phyloP scores from a whole-genome alignment of 2,797 vertebrate species.

The Halcyon badia region DNA sequence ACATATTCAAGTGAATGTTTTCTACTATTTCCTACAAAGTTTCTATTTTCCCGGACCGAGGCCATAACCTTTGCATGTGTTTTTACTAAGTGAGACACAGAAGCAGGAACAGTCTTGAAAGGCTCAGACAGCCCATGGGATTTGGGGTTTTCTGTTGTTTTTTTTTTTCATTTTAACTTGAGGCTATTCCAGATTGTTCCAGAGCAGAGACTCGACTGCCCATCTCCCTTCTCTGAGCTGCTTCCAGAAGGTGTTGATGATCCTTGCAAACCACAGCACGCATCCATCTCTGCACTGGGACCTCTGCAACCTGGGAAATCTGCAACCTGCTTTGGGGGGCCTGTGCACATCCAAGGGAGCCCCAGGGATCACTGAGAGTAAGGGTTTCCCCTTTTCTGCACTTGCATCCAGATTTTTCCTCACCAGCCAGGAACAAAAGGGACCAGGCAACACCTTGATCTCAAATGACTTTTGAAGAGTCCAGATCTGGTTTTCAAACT shows the following conservation, averaged over 20 bases:
- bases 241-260: background rate
- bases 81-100: background rate
- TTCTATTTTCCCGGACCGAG: background rate
- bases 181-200: background rate
- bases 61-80: background rate
- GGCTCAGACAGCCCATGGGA: background rate
- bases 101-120: background rate
- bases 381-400: background rate
- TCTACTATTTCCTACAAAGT: background rate
- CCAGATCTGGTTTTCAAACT: background rate
- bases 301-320: background rate
- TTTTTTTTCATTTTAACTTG: background rate
- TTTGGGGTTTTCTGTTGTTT: background rate
- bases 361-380: background rate
- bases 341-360: background rate
- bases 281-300: background rate
- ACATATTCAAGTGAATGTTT: background rate
- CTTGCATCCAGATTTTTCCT: background rate
- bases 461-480: background rate
- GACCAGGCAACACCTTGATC: background rate
- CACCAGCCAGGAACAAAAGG: background rate
- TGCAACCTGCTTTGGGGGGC: background rate
- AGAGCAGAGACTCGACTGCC: background rate
- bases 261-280: fast-evolving
- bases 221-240: background rate